Conservation (phyloP, 2,113 vertebrate species). For the Triplophysa tibetana region DNA sequence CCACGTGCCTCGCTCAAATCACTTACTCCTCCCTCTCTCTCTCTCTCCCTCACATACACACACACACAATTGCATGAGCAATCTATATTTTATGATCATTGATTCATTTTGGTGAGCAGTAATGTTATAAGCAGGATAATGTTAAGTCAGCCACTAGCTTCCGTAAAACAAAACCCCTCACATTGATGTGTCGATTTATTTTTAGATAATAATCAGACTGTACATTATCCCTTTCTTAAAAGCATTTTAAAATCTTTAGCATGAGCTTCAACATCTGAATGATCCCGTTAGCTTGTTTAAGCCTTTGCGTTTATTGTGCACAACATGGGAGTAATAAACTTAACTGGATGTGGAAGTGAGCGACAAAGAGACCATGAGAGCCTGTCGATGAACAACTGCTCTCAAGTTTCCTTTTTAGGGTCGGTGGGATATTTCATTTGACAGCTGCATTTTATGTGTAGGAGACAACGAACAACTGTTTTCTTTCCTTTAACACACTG, state of each 20-base stretch:
- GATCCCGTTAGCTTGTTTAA: not conserved
- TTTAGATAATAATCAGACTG: not conserved
- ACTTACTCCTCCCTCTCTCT: constrained; percentile 11
- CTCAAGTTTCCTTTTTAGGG: constrained; percentile 38
- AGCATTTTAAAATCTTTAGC: not conserved
- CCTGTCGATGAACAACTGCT: not conserved
- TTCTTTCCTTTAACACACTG: constrained; percentile 49
- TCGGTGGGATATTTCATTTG: constrained; percentile 7
- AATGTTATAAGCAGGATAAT: no score
- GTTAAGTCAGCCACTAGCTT: no score
- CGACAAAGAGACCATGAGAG: not conserved
- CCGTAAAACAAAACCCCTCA: not conserved
- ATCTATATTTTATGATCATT: no score
- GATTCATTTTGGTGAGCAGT: no score
- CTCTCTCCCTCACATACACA: constrained; percentile 21
- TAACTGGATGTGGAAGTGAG: not conserved
- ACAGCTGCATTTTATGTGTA: constrained; percentile 13
- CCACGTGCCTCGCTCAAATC: constrained; percentile 12
- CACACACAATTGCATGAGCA: not conserved
- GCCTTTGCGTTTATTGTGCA: not conserved
- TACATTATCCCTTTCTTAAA: not conserved
- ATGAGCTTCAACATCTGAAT: no score
- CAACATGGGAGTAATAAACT: not conserved
- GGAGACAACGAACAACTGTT: constrained; percentile 61
- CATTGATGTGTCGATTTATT: no score